Conservation (phyloP, 1,140 invertebrate genomes). For the Ptiloglossa arizonensis region DNA sequence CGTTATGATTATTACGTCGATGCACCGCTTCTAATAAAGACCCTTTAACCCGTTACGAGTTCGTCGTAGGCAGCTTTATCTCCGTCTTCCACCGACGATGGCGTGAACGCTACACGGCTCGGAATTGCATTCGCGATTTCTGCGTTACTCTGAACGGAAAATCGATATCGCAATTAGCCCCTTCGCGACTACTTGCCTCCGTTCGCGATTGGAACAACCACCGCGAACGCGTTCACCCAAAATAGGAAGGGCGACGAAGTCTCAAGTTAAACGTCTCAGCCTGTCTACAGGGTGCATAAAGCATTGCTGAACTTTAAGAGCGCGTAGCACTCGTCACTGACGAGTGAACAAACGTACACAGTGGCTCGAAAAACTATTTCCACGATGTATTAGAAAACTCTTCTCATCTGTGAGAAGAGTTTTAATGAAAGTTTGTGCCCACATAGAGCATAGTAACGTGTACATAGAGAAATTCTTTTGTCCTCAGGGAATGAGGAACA, state of each 20-base stretch:
- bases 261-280: neutral
- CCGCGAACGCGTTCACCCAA: neutral
- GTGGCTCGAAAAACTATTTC: too few species aligned
- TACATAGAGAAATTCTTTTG: too few species aligned
- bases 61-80: slow-evolving; percentile 7
- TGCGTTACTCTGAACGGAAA: slow-evolving; percentile 4
- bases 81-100: slow-evolving; percentile 1
- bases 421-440: too few species aligned
- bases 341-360: too few species aligned
- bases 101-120: neutral
- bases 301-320: too few species aligned
- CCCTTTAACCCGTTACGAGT: neutral
- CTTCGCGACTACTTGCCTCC: neutral
- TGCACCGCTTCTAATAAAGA: slow-evolving; percentile 30
- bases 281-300: too few species aligned
- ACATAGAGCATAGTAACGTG: too few species aligned
- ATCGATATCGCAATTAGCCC: slow-evolving; percentile 37
- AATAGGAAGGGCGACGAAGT: neutral
- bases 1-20: slow-evolving; percentile 33
- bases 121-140: neutral
- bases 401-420: too few species aligned
- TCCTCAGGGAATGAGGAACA: too few species aligned
- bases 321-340: too few species aligned
- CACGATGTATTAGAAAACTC: too few species aligned
- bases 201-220: neutral